Evolutionary conservation across 1,140 invertebrate species (phyloP).

Genomic region (Palaemon carinicauda): DNA sequence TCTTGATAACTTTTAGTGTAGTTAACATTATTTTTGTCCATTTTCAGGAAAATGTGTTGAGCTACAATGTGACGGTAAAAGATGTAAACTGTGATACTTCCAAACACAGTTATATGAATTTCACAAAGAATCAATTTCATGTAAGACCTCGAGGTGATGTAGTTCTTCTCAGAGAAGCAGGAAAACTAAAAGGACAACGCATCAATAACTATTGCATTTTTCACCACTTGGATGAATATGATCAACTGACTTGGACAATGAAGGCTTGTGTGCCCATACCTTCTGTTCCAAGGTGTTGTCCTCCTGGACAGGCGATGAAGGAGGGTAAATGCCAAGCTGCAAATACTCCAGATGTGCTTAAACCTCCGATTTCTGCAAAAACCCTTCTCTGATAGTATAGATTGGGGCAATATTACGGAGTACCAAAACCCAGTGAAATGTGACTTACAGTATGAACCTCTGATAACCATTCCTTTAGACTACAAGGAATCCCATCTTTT

Average conservation of each 20-base stretch:
- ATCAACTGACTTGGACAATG: background rate
- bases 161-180: background rate
- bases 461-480: too few species aligned
- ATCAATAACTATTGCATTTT: background rate
- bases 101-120: background rate
- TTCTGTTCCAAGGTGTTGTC: background rate
- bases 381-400: background rate
- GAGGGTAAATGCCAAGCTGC: background rate
- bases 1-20: background rate
- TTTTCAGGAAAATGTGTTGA: too few species aligned
- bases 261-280: background rate
- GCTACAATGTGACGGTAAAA: too few species aligned
- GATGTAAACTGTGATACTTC: too few species aligned
- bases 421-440: background rate
- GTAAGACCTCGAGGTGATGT: background rate
- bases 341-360: background rate
- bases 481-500: too few species aligned
- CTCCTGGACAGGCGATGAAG: background rate
- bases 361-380: background rate
- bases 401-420: background rate
- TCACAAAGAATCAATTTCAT: background rate
- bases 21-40: too few species aligned
- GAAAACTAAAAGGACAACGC: background rate
- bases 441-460: background rate
- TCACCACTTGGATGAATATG: background rate